phyloP scores from a whole-genome alignment of 2,113 vertebrate species.

The Nematolebias whitei region DNA sequence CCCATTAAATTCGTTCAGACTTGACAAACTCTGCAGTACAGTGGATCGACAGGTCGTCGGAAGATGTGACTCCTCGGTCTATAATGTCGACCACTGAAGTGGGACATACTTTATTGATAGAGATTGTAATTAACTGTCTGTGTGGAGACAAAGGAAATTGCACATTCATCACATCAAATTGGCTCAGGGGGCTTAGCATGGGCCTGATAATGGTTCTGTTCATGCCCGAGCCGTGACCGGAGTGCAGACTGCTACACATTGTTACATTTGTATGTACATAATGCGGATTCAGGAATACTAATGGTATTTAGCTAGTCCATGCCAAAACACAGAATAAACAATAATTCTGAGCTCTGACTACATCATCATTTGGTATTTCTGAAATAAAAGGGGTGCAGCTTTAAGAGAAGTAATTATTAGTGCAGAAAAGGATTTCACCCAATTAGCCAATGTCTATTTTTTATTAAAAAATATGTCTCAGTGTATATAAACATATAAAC shows the following conservation, averaged over 20 bases:
- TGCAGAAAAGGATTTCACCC: not conserved
- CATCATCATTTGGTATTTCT: slow-evolving; percentile 9
- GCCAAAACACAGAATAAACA: slow-evolving; percentile 12
- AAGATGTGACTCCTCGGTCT: slow-evolving; percentile 56
- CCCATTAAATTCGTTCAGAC: slow-evolving; percentile 47
- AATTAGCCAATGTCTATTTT: too few relatives aligned
- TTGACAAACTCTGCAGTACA: slow-evolving; percentile 22
- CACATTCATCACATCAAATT: slow-evolving; percentile 79
- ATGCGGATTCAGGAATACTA: slow-evolving; percentile 16
- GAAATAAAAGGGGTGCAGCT: slow-evolving; percentile 3
- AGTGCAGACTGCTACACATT: slow-evolving; percentile 44
- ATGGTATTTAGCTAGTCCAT: slow-evolving; percentile 12
- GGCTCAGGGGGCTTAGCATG: slow-evolving; percentile 58
- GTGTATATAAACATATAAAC: too few relatives aligned
- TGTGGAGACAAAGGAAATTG: slow-evolving; percentile 77
- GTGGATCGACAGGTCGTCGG: slow-evolving; percentile 54
- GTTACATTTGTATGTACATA: slow-evolving; percentile 37
- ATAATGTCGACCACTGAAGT: slow-evolving; percentile 60
- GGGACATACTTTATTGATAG: slow-evolving; percentile 70
- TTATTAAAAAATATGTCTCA: too few relatives aligned
- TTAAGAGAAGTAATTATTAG: not conserved
- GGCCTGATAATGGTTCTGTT: slow-evolving; percentile 64
- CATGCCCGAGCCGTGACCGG: slow-evolving; percentile 62
- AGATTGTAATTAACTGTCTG: slow-evolving; percentile 74
- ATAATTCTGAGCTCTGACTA: slow-evolving; percentile 4